Conservation (phyloP, 2,113 vertebrate genomes). For the Eurystomus gularis region DNA sequence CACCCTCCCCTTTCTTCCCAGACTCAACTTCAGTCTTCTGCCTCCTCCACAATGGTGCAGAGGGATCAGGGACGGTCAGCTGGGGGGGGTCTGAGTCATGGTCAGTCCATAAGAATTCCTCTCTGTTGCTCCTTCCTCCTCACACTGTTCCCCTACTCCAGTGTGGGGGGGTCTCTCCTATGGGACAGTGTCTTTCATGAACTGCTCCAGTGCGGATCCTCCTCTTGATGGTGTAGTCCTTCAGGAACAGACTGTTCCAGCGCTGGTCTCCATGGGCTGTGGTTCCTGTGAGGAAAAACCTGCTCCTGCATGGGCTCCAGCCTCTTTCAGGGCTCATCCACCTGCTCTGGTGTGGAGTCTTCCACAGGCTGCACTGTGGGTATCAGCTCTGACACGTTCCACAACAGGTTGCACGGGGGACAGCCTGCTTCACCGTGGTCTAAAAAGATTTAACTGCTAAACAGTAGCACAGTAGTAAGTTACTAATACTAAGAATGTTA, state of each 20-base stretch:
- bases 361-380: fast-evolving
- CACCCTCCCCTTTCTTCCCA: not conserved
- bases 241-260: not conserved
- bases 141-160: not conserved
- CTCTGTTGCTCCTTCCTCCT: not conserved
- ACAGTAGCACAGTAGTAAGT: not conserved
- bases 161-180: fast-evolving
- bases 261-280: fast-evolving
- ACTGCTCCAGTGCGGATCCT: not conserved
- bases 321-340: not conserved
- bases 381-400: fast-evolving
- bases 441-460: not conserved
- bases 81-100: not conserved
- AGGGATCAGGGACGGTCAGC: not conserved
- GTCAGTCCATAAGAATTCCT: not conserved
- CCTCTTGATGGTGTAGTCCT: not conserved
- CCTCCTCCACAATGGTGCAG: not conserved
- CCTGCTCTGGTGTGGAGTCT: not conserved
- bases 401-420: not conserved
- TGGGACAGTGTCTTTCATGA: not conserved
- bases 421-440: not conserved
- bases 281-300: not conserved
- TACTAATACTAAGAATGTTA: not conserved
- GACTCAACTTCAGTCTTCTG: not conserved
- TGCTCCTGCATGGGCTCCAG: fast-evolving